These are phyloP conservation scores for Diphyllodes magnificus DNA, from an alignment of 2,113 vertebrate genomes.

Conservation along the genomic window DNA sequence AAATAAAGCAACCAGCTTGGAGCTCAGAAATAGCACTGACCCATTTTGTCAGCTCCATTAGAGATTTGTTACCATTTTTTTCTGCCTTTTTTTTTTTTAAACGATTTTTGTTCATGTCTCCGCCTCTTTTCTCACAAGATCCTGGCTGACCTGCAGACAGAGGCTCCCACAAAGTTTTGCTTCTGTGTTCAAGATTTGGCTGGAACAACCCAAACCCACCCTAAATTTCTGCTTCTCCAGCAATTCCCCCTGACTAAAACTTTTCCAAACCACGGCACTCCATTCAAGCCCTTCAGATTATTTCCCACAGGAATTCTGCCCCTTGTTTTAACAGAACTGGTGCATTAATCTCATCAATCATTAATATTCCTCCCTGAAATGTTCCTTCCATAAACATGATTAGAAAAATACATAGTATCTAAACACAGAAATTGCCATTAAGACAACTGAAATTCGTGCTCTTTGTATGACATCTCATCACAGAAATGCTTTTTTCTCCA, in stretches of 20 bases:
- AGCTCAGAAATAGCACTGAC: neutral
- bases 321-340: neutral
- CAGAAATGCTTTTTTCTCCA: neutral
- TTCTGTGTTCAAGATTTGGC: neutral
- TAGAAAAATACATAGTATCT: neutral
- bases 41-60: neutral
- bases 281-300: neutral
- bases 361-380: neutral
- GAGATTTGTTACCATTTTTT: neutral
- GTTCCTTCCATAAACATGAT: neutral
- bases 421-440: neutral
- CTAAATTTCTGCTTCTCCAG: neutral
- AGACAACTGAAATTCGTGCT: neutral
- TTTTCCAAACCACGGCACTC: neutral
- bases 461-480: neutral
- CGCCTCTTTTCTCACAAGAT: neutral
- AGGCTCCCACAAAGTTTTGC: neutral
- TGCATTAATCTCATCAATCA: neutral
- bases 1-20: neutral
- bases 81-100: rapidly evolving
- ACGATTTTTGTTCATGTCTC: neutral
- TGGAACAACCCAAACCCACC: neutral
- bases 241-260: neutral
- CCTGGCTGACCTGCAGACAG: neutral
- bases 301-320: neutral